Conservation (phyloP, 2,888 invertebrate species). For the Acronicta alni region DNA sequence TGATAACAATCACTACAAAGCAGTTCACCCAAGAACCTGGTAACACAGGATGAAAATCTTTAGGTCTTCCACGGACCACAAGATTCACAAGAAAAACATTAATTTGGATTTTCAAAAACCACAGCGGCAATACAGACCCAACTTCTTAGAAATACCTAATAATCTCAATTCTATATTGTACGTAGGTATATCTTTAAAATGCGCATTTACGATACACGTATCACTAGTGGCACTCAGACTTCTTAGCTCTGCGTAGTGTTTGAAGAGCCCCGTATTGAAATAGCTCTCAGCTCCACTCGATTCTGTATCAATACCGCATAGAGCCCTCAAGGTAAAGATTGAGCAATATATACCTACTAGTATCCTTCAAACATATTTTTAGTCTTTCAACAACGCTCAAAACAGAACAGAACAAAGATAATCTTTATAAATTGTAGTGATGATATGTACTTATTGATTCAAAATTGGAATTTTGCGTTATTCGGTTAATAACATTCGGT, state of each 20-base stretch:
- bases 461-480: too few relatives aligned
- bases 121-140: too few relatives aligned
- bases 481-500: too few relatives aligned
- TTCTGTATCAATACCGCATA: slow-evolving; percentile 48
- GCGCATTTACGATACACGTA: slow-evolving; percentile 19
- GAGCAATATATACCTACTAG: slow-evolving; percentile 31
- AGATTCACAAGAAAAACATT: too few relatives aligned
- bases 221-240: slow-evolving; percentile 20
- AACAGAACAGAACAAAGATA: background rate
- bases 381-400: slow-evolving; percentile 2
- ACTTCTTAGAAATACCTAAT: too few relatives aligned
- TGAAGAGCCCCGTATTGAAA: slow-evolving; percentile 44
- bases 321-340: slow-evolving; percentile 44
- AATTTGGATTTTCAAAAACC: too few relatives aligned
- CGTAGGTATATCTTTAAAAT: background rate
- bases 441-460: too few relatives aligned
- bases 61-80: too few relatives aligned
- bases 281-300: slow-evolving; percentile 43
- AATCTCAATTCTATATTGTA: background rate
- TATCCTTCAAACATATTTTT: background rate
- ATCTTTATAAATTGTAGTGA: too few relatives aligned
- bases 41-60: too few relatives aligned
- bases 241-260: slow-evolving; percentile 33
- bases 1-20: too few relatives aligned
- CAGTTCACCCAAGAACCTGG: too few relatives aligned